Percentiles rank a stretch among this genome's conserved stretches.
These are phyloP conservation scores for Camptogramma bilineatum DNA, from an alignment of 2,888 invertebrate genomes.

Conservation along the genomic window DNA sequence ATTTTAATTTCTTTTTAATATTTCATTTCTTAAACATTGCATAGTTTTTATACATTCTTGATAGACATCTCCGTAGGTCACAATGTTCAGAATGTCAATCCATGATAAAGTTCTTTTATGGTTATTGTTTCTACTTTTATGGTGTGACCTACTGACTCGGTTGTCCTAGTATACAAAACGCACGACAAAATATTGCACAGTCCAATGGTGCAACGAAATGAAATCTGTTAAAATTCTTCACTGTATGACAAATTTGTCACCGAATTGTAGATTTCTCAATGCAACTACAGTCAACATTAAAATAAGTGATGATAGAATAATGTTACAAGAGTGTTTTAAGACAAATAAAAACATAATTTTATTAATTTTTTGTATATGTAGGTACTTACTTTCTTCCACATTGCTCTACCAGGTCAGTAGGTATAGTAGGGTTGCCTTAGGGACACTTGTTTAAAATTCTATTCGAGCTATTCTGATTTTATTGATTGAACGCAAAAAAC, in stretches of 20 bases:
- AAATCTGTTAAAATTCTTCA: conserved; percentile 31
- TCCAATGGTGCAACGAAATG: conserved; percentile 19
- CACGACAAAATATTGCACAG: conserved; percentile 23
- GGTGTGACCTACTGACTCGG: conserved; percentile 28
- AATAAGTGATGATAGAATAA: not conserved
- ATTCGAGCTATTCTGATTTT: no score
- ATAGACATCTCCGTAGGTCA: no score
- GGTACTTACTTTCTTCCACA: no score
- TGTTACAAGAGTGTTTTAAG: not conserved
- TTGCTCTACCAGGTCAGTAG: no score
- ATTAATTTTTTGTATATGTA: no score
- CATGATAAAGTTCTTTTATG: conserved; percentile 4
- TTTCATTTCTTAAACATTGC: no score
- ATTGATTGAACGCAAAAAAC: no score
- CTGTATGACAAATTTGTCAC: conserved; percentile 25
- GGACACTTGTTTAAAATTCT: no score
- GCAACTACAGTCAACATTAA: not conserved
- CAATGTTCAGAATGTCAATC: not conserved
- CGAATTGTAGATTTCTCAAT: conserved; percentile 18
- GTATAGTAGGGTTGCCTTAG: no score
- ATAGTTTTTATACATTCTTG: no score
- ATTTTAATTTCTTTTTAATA: no score
- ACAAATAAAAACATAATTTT: no score
- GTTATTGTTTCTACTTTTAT: conserved; percentile 16
- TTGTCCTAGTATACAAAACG: conserved; percentile 20